Conservation (phyloP, 1,140 invertebrate species). For the Amphibalanus amphitrite region DNA sequence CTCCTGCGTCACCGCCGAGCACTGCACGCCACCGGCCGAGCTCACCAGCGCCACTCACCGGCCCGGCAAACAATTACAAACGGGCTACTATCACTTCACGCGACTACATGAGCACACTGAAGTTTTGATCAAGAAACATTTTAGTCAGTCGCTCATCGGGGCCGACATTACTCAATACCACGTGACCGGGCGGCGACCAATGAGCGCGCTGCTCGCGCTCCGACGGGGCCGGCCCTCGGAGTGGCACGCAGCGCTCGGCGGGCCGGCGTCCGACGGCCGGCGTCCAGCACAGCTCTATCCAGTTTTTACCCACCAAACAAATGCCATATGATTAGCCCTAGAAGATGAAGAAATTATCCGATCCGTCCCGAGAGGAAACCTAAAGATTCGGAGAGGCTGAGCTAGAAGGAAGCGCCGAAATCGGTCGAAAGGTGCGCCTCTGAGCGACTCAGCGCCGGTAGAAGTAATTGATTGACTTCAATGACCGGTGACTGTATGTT, state of each 20-base stretch:
- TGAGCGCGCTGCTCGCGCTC: neutral
- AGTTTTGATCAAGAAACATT: conserved; percentile 2
- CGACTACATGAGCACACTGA: conserved; percentile 1
- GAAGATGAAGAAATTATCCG: neutral
- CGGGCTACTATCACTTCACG: neutral
- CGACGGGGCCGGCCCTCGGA: neutral
- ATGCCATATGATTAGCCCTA: neutral
- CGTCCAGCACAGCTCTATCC: neutral
- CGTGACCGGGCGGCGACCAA: neutral
- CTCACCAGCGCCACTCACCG: neutral
- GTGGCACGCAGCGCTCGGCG: neutral
- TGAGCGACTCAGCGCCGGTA: neutral
- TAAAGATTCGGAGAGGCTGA: neutral
- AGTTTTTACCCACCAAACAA: neutral
- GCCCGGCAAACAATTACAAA: neutral
- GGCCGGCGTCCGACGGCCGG: too few species aligned
- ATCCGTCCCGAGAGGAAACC: neutral
- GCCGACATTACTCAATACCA: conserved; percentile 1
- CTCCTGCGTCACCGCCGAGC: too few species aligned
- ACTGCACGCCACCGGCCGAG: neutral
- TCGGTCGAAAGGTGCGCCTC: too few species aligned
- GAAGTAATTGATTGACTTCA: neutral
- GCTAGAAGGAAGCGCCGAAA: too few species aligned
- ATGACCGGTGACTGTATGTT: neutral
- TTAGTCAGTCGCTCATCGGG: neutral